Evolutionary conservation across 1,140 invertebrate genomes (phyloP).

Genomic region (Aphelenchoides avenae): DNA sequence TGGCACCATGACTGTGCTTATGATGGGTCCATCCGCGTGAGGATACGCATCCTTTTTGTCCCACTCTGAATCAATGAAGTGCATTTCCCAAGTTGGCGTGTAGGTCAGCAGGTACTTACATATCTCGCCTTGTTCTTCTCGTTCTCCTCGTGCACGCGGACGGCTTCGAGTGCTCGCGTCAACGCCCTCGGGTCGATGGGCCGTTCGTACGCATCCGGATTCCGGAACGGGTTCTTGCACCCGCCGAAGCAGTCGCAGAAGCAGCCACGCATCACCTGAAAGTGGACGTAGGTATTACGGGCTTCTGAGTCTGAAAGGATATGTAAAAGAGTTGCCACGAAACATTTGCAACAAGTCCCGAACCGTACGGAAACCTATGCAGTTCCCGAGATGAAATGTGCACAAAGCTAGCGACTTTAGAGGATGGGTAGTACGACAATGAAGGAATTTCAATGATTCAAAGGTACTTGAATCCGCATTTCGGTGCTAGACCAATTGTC

Average conservation of each 20-base stretch:
- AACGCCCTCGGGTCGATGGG: conserved; percentile 37
- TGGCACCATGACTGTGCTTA: not conserved
- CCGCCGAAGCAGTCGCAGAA: conserved; percentile 48
- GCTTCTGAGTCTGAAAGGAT: not conserved
- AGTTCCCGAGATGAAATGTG: conserved; percentile 3
- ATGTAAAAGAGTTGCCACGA: not conserved
- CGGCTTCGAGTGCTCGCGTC: conserved; percentile 31
- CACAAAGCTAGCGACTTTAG: not conserved
- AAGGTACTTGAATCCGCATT: not conserved
- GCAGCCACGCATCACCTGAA: conserved; percentile 39
- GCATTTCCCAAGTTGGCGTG: too few species aligned
- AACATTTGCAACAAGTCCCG: not conserved
- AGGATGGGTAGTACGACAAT: not conserved
- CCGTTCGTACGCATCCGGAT: conserved; percentile 4
- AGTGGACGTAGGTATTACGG: conserved; percentile 5
- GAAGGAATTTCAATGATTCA: not conserved
- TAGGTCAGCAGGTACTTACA: too few species aligned
- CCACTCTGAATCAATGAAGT: too few species aligned
- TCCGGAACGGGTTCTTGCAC: conserved; percentile 30
- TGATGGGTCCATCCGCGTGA: not conserved
- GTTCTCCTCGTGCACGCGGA: conserved; percentile 29
- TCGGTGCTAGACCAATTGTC: not conserved
- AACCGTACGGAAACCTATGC: not conserved
- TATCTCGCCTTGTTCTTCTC: conserved; percentile 27
- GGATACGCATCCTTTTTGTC: too few species aligned